A percentile compares a stretch with the other conserved stretches of the same genome.
These are phyloP conservation scores for Sebastes paucispinis DNA, from an alignment of 2,797 vertebrate genomes.

Conservation along the genomic window DNA sequence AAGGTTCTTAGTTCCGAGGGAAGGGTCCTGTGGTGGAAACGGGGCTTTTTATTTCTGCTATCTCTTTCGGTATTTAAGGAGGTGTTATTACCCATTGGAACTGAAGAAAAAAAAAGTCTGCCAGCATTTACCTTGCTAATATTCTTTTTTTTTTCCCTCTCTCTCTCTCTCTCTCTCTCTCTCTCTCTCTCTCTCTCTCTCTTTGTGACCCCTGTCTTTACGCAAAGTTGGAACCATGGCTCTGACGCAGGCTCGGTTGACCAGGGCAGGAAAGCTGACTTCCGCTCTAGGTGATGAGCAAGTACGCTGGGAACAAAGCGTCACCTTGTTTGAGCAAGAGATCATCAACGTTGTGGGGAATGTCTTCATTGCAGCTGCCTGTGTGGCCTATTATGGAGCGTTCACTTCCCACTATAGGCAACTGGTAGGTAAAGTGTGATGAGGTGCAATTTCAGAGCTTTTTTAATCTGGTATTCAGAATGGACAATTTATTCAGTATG, in stretches of 20 bases:
- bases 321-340: conserved; percentile 83
- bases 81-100: not conserved
- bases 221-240: conserved; percentile 82
- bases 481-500: not conserved
- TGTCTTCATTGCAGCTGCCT: conserved; percentile 88
- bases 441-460: not conserved
- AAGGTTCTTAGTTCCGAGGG: no score
- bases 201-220: not conserved
- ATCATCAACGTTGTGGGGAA: conserved; percentile 86
- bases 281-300: conserved; percentile 86
- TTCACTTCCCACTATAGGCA: conserved; percentile 89
- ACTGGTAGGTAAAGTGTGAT: conserved; percentile 51
- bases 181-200: not conserved
- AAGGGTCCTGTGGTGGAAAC: not conserved
- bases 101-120: not conserved
- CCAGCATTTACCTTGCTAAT: not conserved
- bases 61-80: not conserved
- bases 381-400: conserved; percentile 88
- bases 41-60: not conserved
- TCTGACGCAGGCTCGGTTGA: conserved; percentile 83
- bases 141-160: not conserved
- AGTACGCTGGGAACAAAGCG: conserved; percentile 87
- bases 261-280: conserved; percentile 85
- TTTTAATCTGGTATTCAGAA: not conserved
- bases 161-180: not conserved